A percentile compares a stretch with the other conserved stretches of the same genome.
Conservation (phyloP, 2,113 vertebrate genomes). For the Hippolais icterina region DNA sequence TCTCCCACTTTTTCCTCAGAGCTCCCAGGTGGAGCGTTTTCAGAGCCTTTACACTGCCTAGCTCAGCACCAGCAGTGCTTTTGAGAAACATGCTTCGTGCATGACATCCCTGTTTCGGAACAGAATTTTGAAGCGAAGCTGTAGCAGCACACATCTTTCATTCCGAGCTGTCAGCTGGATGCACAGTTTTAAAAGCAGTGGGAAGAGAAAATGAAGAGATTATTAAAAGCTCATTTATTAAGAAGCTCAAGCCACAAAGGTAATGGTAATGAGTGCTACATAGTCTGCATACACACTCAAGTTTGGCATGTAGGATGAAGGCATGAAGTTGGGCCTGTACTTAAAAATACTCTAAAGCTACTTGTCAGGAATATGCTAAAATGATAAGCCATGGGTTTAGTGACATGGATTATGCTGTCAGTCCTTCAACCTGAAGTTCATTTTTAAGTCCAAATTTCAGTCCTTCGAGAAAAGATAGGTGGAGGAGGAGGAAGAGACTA, state of each 20-base stretch:
- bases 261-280: neutral
- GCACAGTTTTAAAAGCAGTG: neutral
- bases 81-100: neutral
- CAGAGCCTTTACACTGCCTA: rapidly evolving
- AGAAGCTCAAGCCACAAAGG: neutral
- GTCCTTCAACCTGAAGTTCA: constrained; percentile 46
- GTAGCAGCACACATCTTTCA: neutral
- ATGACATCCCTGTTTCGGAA: neutral
- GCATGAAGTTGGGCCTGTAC: neutral
- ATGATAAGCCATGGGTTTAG: neutral
- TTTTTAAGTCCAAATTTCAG: constrained; percentile 66
- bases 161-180: neutral
- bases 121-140: neutral
- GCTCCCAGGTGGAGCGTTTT: neutral
- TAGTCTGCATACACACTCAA: neutral
- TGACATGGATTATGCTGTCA: neutral
- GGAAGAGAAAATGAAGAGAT: neutral
- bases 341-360: neutral
- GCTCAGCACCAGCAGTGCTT: neutral
- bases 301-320: neutral
- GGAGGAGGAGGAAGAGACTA: neutral
- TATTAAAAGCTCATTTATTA: neutral
- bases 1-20: neutral
- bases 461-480: neutral
- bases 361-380: constrained; percentile 20